Base-by-base conservation (phyloP, 2,113 vertebrate genomes). In the Emydocephalus ijimae region DNA sequence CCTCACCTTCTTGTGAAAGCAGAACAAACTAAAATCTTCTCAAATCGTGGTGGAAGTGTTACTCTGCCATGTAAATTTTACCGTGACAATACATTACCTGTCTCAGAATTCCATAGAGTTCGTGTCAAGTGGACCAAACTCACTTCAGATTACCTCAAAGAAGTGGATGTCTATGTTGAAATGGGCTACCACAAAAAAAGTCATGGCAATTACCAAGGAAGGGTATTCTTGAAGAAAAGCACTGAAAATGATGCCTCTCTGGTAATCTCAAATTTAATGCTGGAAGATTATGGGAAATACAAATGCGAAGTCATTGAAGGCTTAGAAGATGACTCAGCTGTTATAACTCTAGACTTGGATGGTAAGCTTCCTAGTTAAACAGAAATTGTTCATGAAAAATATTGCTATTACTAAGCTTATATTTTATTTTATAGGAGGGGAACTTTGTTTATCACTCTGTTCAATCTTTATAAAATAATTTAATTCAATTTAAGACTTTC, bases 51-150 rank as follows among this genome's bases (percentile, higher is more conserved):
- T 21, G 97, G 96, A 95, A 99, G 99, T 9, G 96, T 98, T 81
- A 99, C 98, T 91, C 96, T 99, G 96, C 99, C 98, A 0, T 99
- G 99, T 96, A 98, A 93, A 87, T 98, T 98, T 95, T 93, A 95
- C 43, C 96, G 96, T 34, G 95, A 96, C 89, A 97, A 98, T 43
- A 96, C 95, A 57, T 9, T 89, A 2, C 91, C 95, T 92, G 98
- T 97, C 95, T 97, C 95, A 90, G 93, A 85, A 87, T 61, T 94
- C 4, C 98, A 98, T 94, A 98, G 97, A 92, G 97, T 98, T 89
- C 98, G 98, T 34, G 96, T 99, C 93, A 99, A 98, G 97, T 99
- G 99, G 99, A 98, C 97, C 97, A 99, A 99, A 96, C 95, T 99
- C 90, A 98, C 97, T 52, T 97, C 97, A 23, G 98, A 98, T 96